A percentile compares a stretch with the other conserved stretches of the same genome.
Evolutionary conservation across 2,113 vertebrate species (phyloP).

Genomic region (Mormyrus iriodes): DNA sequence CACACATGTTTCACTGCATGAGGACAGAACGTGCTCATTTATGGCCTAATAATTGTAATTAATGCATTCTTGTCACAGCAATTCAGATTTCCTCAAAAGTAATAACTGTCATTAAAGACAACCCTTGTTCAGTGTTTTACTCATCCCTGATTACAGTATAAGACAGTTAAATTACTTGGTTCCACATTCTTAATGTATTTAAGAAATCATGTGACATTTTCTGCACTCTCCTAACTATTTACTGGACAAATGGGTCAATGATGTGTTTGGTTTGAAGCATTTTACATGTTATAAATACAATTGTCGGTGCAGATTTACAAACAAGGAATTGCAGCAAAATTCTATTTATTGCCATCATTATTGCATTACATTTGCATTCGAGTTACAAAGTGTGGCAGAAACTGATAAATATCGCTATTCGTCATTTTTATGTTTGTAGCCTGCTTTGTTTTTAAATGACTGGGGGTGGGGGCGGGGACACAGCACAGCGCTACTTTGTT

Average conservation of each 20-base stretch:
- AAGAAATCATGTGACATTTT: background rate
- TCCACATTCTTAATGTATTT: background rate
- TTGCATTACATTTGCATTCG: background rate
- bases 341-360: background rate
- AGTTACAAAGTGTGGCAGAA: background rate
- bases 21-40: background rate
- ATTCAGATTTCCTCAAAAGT: background rate
- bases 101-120: constrained; percentile 4
- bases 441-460: background rate
- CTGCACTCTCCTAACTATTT: background rate
- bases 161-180: background rate
- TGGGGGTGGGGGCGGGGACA: background rate
- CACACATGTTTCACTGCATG: background rate
- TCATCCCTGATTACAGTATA: background rate
- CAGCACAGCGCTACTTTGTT: background rate
- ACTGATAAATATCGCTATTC: background rate
- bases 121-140: background rate
- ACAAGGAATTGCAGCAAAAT: background rate
- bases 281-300: background rate
- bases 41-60: background rate
- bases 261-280: background rate
- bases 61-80: background rate
- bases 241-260: background rate
- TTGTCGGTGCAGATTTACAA: background rate
- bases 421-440: background rate